A percentile compares a stretch with the other conserved stretches of the same genome.
phyloP scores from a whole-genome alignment of 2,888 invertebrate species.

The Hypolimnas misippus region DNA sequence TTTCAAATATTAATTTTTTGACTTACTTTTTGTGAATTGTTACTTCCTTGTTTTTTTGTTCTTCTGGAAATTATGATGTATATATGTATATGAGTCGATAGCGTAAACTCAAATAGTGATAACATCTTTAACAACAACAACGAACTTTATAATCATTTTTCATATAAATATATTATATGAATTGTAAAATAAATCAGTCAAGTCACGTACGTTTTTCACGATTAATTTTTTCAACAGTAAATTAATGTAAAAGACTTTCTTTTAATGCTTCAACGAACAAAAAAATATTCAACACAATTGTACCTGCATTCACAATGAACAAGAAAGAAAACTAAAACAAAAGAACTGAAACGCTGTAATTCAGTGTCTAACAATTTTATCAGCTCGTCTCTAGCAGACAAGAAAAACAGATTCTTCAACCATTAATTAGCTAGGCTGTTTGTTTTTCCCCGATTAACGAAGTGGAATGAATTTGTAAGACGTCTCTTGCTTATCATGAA shows the following conservation, averaged over 20 bases:
- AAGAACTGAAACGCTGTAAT: not conserved
- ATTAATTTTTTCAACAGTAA: not conserved
- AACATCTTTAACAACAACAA: too few species aligned
- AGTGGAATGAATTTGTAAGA: slow-evolving; percentile 25
- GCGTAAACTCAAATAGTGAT: too few species aligned
- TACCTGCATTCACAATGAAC: not conserved
- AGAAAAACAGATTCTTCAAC: slow-evolving; percentile 1
- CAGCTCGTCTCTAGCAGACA: slow-evolving; percentile 3
- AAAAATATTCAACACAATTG: not conserved
- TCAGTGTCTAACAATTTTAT: slow-evolving; percentile 3
- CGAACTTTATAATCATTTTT: too few species aligned
- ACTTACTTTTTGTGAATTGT: too few species aligned
- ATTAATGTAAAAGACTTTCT: not conserved
- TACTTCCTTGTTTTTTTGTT: too few species aligned
- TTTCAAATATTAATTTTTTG: too few species aligned
- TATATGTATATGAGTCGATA: too few species aligned
- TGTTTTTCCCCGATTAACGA: slow-evolving; percentile 26
- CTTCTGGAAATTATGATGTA: too few species aligned
- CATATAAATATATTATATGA: too few species aligned
- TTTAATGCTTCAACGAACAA: not conserved
- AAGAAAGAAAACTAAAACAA: not conserved
- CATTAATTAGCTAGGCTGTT: slow-evolving; percentile 12
- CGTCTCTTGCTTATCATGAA: not conserved
- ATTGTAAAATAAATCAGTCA: too few species aligned
- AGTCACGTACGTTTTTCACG: too few species aligned